A percentile compares a stretch with the other conserved stretches of the same genome.
Evolutionary conservation across 2,113 vertebrate genomes (phyloP).

Genomic region (Benitochromis conjunctus): DNA sequence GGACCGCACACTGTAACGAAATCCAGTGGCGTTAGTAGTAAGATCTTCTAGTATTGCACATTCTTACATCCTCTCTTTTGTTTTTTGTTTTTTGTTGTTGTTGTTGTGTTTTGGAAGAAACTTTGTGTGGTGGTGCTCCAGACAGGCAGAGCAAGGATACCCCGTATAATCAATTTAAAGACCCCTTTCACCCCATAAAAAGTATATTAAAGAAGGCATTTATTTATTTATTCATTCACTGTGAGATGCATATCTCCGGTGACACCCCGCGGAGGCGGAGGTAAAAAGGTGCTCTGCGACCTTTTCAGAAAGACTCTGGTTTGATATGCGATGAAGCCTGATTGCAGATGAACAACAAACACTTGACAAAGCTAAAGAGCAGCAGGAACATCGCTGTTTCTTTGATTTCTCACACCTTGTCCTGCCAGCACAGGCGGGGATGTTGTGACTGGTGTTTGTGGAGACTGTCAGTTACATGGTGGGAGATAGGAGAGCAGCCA

Average conservation of each 20-base stretch:
- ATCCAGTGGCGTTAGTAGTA: neutral
- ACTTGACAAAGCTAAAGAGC: constrained; percentile 22
- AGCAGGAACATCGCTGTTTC: neutral
- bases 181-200: neutral
- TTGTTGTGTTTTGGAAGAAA: neutral
- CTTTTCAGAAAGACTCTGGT: constrained; percentile 29
- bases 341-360: constrained; percentile 39
- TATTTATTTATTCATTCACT: neutral
- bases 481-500: neutral
- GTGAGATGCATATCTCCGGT: neutral
- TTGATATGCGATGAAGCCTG: constrained; percentile 35
- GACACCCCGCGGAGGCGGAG: neutral
- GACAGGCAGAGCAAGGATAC: neutral
- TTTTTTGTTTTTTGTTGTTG: neutral
- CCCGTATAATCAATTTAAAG: neutral
- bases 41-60: neutral
- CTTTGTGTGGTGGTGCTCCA: neutral
- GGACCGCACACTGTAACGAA: neutral
- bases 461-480: neutral
- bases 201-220: neutral
- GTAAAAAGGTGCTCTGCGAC: constrained; percentile 12
- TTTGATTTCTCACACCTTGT: neutral
- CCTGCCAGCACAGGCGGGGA: neutral
- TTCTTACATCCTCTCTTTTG: neutral
- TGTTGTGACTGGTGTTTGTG: constrained; percentile 38